Conservation (phyloP, 2,797 vertebrate genomes). For the Anguilla anguilla region DNA sequence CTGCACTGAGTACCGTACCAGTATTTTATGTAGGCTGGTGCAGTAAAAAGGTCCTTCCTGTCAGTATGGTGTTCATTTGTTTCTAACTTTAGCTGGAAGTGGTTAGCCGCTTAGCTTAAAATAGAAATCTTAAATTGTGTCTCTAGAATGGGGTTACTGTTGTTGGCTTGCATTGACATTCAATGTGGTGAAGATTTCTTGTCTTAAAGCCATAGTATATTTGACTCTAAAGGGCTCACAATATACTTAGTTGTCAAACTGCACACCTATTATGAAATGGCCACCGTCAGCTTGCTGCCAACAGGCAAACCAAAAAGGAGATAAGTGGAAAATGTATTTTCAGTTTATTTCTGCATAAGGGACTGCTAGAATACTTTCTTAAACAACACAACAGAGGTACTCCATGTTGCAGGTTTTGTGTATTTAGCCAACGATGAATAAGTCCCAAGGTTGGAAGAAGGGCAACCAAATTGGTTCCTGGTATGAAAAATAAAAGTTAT, state of each 20-base stretch:
- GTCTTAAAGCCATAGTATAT: background rate
- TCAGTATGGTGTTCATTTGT: background rate
- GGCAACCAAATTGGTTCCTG: no score
- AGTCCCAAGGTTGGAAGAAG: no score
- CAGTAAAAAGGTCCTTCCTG: background rate
- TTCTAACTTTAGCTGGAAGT: background rate
- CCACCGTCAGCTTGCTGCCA: slow-evolving; percentile 16
- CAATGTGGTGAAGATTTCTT: background rate
- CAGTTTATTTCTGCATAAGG: background rate
- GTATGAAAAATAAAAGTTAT: no score
- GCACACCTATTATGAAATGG: background rate
- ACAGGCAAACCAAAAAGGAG: slow-evolving; percentile 28
- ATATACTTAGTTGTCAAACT: slow-evolving; percentile 5
- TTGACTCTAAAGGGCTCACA: background rate
- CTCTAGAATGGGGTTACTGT: background rate
- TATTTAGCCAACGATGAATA: background rate
- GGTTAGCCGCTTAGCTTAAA: slow-evolving; percentile 3
- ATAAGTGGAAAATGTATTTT: background rate
- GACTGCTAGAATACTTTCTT: background rate
- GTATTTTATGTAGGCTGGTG: background rate
- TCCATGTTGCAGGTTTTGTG: background rate
- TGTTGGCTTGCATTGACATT: slow-evolving; percentile 5
- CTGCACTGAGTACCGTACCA: background rate
- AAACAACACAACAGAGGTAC: background rate
- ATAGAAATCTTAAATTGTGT: background rate